Conservation (phyloP, 1,140 invertebrate genomes). For the Drosophila oshimai region DNA sequence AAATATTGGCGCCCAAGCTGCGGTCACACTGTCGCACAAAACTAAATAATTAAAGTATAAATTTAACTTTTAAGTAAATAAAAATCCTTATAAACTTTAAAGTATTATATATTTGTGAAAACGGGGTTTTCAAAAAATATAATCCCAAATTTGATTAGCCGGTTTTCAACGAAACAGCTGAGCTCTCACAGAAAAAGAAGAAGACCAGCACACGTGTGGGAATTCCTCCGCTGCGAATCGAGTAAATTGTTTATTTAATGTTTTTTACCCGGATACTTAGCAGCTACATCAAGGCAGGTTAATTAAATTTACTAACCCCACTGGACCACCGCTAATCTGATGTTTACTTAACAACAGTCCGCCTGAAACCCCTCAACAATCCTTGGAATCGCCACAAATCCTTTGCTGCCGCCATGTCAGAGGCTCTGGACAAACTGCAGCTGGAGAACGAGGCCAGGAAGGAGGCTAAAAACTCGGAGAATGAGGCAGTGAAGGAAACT, state of each 20-base stretch:
- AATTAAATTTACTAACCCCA: conserved; percentile 25
- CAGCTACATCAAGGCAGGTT: conserved; percentile 62
- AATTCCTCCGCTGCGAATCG: not conserved
- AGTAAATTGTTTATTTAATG: conserved; percentile 37
- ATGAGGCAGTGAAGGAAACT: conserved; percentile 62
- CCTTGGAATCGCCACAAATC: conserved; percentile 48
- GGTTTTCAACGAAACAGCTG: conserved; percentile 2
- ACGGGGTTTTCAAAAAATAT: too few species aligned
- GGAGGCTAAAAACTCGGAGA: conserved; percentile 37
- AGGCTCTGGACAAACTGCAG: conserved; percentile 72
- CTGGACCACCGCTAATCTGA: not conserved
- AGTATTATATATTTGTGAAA: too few species aligned
- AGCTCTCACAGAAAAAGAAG: not conserved
- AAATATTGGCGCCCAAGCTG: not conserved
- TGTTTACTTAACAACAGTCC: conserved; percentile 9
- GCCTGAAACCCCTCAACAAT: conserved; percentile 17
- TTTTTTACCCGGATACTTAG: conserved; percentile 23
- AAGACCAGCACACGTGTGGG: conserved; percentile 40
- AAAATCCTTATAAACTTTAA: too few species aligned
- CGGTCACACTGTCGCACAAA: not conserved
- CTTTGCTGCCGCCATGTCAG: conserved; percentile 74
- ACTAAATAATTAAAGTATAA: not conserved
- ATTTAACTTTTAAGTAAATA: not conserved
- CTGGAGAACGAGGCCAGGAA: conserved; percentile 41
- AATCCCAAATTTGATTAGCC: too few species aligned